phyloP scores from a whole-genome alignment of 2,113 vertebrate genomes.

The Todiramphus chloris region DNA sequence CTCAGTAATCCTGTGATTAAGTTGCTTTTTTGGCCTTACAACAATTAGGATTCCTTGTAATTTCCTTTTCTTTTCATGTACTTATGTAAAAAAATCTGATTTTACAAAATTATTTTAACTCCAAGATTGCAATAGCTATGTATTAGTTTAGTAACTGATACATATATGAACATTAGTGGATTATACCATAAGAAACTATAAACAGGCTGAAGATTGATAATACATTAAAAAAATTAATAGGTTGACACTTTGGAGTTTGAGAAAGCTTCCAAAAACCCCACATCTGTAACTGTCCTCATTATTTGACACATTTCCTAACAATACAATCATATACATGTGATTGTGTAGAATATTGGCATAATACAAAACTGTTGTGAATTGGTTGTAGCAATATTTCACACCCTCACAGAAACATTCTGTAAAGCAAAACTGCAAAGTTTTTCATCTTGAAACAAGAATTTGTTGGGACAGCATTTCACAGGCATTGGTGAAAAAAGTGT shows the following conservation, averaged over 20 bases:
- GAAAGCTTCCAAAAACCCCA: neutral
- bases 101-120: neutral
- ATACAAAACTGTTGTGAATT: neutral
- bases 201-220: neutral
- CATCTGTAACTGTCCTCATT: neutral
- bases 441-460: neutral
- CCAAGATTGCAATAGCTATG: neutral
- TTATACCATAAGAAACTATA: neutral
- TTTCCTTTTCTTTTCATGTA: neutral
- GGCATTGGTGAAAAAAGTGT: fast-evolving
- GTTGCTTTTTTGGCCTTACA: neutral
- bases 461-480: too few relatives aligned
- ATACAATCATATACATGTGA: neutral
- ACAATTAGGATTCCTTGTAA: neutral
- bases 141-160: neutral
- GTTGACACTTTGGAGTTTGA: neutral
- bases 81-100: neutral
- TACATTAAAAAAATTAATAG: neutral
- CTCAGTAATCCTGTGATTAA: neutral
- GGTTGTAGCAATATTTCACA: neutral
- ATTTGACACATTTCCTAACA: neutral
- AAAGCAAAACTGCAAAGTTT: neutral
- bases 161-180: neutral
- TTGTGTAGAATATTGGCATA: neutral
- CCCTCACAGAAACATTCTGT: neutral